Percentiles rank a stretch among this genome's conserved stretches.
These are phyloP conservation scores for Noctua janthe DNA, from an alignment of 2,888 invertebrate genomes.

Conservation along the genomic window DNA sequence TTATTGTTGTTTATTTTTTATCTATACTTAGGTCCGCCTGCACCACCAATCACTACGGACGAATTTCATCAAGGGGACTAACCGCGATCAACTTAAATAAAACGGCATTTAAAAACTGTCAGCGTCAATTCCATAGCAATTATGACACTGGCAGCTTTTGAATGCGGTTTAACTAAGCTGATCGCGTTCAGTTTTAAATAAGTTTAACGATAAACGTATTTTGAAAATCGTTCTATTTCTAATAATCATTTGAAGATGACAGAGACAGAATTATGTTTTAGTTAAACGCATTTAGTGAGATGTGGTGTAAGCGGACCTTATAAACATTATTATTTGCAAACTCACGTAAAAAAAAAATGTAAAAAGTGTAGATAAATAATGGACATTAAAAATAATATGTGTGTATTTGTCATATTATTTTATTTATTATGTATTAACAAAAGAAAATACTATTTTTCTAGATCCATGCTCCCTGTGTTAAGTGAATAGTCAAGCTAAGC, in stretches of 20 bases:
- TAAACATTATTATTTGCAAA: neutral
- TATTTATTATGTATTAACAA: conserved; percentile 46
- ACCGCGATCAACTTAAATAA: neutral
- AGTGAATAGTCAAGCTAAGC: conserved; percentile 92
- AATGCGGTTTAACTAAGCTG: neutral
- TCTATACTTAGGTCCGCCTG: conserved; percentile 29
- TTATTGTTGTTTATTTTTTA: conserved; percentile 33
- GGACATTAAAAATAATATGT: conserved; percentile 7
- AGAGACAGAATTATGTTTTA: neutral
- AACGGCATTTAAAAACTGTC: neutral
- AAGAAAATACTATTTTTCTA: conserved; percentile 83
- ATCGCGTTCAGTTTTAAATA: neutral
- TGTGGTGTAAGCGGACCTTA: too few species aligned
- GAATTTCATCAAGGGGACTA: neutral
- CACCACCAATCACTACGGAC: neutral
- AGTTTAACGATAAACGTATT: neutral
- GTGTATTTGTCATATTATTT: neutral
- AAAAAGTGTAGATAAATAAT: conserved; percentile 43
- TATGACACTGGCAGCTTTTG: neutral
- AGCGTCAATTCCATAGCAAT: neutral
- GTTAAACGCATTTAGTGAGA: neutral
- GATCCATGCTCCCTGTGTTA: conserved; percentile 95
- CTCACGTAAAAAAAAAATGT: neutral
- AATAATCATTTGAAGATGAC: neutral
- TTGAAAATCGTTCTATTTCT: neutral